Base-by-base conservation (phyloP, 2,888 invertebrate species). In the Dolichomitus sp. region DNA sequence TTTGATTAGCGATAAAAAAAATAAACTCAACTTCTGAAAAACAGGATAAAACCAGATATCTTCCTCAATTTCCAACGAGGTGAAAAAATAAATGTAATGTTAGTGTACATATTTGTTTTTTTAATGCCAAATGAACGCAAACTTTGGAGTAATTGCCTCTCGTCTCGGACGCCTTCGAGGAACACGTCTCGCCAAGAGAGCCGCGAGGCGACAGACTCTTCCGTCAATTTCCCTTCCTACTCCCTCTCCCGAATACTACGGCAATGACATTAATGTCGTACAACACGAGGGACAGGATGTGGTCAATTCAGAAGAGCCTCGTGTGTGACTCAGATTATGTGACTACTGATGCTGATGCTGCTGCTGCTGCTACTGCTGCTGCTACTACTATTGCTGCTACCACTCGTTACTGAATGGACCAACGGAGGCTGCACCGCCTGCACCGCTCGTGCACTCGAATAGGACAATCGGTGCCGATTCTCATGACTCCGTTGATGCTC, bases 201-300 rank as follows among this genome's bases (percentile, higher is more conserved):
- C 68, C 70, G 75, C 50, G 73, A 59, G 54, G 77, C 69, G 70
- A 83, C 69, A 57, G 74, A 83, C 80, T 81, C 80, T 78, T 76
- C 81, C 77, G 84, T 86, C 84, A 83, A 69, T 81, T 78, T 85
- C 80, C 85, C 84, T 88, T 84, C 84, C 87, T 86, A 85, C 85
- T 50, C 76, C 77, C 80, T 65, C 65, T 52, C 61, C 63, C 80
- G 61, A 80, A 78, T 59, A 77, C 77, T 86, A 87, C 86, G 88
- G 78, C 87, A 91, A 90, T 92, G 91, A 91, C 89, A 91, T 91
- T 92, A 91, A 91, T 91, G 87, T 89, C 89, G 89, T 88, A 88
- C 86, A 90, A 88, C 88, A 90, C 77, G 89, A 85, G 88, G 89
- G 90, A 89, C 92, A 92, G 92, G 92, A 92, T 92, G 91, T 90